phyloP scores from a whole-genome alignment of 1,140 invertebrate species.

The Mamestra configurata region DNA sequence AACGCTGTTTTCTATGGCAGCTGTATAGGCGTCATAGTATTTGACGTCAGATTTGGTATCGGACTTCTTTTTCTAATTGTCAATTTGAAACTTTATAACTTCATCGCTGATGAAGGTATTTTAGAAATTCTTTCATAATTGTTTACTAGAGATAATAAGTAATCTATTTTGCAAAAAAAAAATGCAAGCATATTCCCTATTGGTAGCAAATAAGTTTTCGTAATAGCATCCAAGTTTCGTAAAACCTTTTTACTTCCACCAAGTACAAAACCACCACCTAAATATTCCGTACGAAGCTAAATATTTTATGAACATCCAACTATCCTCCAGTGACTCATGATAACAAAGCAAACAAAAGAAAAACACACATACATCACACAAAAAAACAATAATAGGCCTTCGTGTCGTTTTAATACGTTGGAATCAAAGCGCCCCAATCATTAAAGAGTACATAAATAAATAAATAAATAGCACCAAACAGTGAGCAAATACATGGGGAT shows the following conservation, averaged over 20 bases:
- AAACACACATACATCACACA: slow-evolving; percentile 49
- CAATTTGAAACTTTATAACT: too few species aligned
- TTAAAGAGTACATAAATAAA: slow-evolving; percentile 82
- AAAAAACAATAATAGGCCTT: slow-evolving; percentile 50
- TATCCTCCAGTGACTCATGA: slow-evolving; percentile 31
- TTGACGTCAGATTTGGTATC: too few species aligned
- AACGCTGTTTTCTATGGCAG: too few species aligned
- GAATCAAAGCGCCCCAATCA: slow-evolving; percentile 81
- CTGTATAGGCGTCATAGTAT: too few species aligned
- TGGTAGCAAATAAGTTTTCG: not conserved
- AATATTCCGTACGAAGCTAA: not conserved
- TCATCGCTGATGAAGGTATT: too few species aligned
- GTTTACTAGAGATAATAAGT: too few species aligned
- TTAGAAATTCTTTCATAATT: too few species aligned
- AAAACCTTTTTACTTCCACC: not conserved
- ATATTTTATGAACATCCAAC: not conserved
- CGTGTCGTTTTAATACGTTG: slow-evolving; percentile 75
- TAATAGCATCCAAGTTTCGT: not conserved
- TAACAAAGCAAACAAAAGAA: slow-evolving; percentile 53
- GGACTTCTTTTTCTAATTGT: too few species aligned
- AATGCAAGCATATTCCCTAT: too few species aligned
- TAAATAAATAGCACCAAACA: slow-evolving; percentile 80
- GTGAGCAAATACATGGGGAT: slow-evolving; percentile 76
- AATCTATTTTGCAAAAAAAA: too few species aligned
- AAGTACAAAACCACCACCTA: not conserved